Evolutionary conservation across 2,888 invertebrate genomes (phyloP), one percentile per base, ranked within the genome.

Genomic region (Rhagium mordax): DNA sequence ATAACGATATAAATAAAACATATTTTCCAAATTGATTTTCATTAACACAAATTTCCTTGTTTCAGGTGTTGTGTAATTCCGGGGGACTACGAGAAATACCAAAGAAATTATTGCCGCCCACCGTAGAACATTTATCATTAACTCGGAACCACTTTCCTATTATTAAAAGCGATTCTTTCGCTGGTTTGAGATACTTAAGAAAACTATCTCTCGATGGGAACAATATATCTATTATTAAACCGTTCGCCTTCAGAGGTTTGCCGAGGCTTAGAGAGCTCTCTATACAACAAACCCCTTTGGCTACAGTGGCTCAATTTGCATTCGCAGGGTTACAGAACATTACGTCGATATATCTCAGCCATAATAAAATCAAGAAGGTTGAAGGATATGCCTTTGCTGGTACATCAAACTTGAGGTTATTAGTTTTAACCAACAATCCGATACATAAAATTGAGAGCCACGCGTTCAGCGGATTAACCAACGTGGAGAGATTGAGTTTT

Each of bases 121-220:
- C 93, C 69, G 94, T 97, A 81, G 95, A 94, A 86, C 96, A 97
- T 87, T 89, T 97, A 76, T 94, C 96, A 0, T 88, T 97, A 80
- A 95, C 96, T 51, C 94, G 96, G 85, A 96, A 97, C 88, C 93
- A 94, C 86, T 93, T 97, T 84, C 93, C 94, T 70, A 89, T 93
- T 81, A 93, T 96, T 83, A 93, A 94, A 81, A 93, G 93, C 76
- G 96, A 96, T 86, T 95, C 96, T 4, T 96, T 96, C 86, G 91
- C 92, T 33, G 94, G 95, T n/a, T 89, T 96, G 73, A 91, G 93
- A n/a, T 91, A 93, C 74, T 89, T 97, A 74, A 92, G 94, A 78
- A 95, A 96, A 82, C 92, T 98, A 60, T 94, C 93, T 13, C 90
- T 98, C 81, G 96, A 96, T 86, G 94, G 94, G 79, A 98, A 98